Evolutionary conservation across 2,797 vertebrate genomes (phyloP).

Genomic region (Ctenopoma multispine): DNA sequence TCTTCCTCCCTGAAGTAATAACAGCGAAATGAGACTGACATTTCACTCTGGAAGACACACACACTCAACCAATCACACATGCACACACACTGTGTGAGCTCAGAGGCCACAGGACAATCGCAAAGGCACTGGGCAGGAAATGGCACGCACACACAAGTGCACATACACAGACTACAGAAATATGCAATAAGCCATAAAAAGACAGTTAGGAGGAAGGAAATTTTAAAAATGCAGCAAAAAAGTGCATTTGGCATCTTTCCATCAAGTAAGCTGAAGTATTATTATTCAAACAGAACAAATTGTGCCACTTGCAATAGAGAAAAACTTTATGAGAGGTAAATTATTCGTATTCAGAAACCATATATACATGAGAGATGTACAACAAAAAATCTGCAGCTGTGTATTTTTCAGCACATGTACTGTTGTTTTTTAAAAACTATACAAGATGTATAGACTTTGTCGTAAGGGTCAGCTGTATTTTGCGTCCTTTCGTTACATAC

Average conservation of each 20-base stretch:
- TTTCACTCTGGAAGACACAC: constrained; percentile 73
- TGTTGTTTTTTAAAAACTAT: too few species aligned
- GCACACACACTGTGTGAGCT: background rate
- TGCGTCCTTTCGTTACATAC: background rate
- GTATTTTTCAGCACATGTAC: background rate
- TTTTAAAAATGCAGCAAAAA: background rate
- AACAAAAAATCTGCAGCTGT: background rate
- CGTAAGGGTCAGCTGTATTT: too few species aligned
- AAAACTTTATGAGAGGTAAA: background rate
- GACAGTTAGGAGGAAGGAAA: background rate
- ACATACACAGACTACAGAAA: constrained; percentile 2
- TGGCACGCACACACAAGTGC: background rate
- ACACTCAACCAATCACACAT: constrained; percentile 20
- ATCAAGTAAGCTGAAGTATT: background rate
- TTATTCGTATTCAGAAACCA: too few species aligned
- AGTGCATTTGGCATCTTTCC: background rate
- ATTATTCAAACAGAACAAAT: background rate
- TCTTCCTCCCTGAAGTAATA: constrained; percentile 81
- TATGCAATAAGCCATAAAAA: constrained; percentile 6
- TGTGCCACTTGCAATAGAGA: background rate
- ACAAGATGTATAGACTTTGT: too few species aligned
- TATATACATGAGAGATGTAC: background rate
- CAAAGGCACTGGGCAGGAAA: constrained; percentile 27
- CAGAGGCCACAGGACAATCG: constrained; percentile 38
- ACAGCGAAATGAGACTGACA: constrained; percentile 81